Evolutionary conservation across 1,140 invertebrate genomes (phyloP).

Genomic region (Eueides isabella): DNA sequence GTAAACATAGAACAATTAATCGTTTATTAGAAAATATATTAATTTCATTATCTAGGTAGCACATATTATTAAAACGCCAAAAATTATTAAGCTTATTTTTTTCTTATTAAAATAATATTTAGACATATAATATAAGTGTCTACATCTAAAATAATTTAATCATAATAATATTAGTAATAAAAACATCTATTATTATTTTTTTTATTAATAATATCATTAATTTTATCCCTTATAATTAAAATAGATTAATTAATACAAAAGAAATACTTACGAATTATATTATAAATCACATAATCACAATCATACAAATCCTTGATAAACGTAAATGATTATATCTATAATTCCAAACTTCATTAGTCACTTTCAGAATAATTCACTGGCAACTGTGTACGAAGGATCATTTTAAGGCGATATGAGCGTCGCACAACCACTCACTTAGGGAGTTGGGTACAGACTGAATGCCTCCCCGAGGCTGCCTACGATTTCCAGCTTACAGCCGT

Average conservation of each 20-base stretch:
- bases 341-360: slow-evolving; percentile 56
- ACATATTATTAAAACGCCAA: no score
- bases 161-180: no score
- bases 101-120: no score
- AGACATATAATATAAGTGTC: no score
- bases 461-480: slow-evolving; percentile 52
- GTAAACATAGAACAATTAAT: no score
- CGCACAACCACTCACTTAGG: slow-evolving; percentile 43
- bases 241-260: not conserved
- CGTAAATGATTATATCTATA: slow-evolving; percentile 32
- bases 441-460: slow-evolving; percentile 56
- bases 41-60: no score
- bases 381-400: slow-evolving; percentile 47
- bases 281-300: slow-evolving; percentile 71
- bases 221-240: no score
- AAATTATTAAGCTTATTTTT: no score
- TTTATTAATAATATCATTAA: no score
- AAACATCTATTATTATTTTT: no score
- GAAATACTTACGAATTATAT: slow-evolving; percentile 69
- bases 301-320: slow-evolving; percentile 46
- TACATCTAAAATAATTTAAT: no score
- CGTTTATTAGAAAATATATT: no score
- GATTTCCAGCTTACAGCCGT: slow-evolving; percentile 63
- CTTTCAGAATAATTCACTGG: slow-evolving; percentile 51
- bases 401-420: slow-evolving; percentile 40